These are phyloP conservation scores for Sturnira hondurensis DNA, from an alignment of 2,113 vertebrate species.

Conservation along the genomic window DNA sequence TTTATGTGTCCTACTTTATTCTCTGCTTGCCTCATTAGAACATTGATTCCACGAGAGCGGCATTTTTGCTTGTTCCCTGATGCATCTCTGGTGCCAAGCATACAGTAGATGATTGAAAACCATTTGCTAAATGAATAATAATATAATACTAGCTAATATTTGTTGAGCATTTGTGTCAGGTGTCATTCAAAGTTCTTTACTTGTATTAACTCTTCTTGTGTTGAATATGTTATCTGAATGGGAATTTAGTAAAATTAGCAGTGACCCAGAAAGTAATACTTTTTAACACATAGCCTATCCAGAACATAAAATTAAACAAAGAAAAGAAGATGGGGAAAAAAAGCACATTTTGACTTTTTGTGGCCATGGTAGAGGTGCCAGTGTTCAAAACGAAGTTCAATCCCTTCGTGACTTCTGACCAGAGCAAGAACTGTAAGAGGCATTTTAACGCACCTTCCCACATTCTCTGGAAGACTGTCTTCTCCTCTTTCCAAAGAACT, in stretches of 20 bases:
- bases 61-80: neutral
- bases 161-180: neutral
- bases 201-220: neutral
- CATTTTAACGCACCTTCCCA: too few relatives aligned
- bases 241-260: neutral
- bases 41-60: neutral
- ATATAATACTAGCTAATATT: neutral
- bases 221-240: constrained; percentile 4
- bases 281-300: neutral
- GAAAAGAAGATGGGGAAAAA: neutral
- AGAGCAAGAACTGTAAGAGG: too few relatives aligned
- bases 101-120: neutral
- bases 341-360: neutral
- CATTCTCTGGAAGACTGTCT: too few relatives aligned
- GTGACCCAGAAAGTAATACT: neutral
- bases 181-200: neutral
- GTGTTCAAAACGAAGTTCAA: neutral
- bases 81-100: neutral
- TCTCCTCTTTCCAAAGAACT: neutral
- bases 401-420: neutral
- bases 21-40: neutral
- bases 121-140: neutral
- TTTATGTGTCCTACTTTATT: neutral
- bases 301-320: neutral
- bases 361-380: neutral